Conservation (phyloP, 2,113 vertebrate species). For the Pelodiscus sinensis region DNA sequence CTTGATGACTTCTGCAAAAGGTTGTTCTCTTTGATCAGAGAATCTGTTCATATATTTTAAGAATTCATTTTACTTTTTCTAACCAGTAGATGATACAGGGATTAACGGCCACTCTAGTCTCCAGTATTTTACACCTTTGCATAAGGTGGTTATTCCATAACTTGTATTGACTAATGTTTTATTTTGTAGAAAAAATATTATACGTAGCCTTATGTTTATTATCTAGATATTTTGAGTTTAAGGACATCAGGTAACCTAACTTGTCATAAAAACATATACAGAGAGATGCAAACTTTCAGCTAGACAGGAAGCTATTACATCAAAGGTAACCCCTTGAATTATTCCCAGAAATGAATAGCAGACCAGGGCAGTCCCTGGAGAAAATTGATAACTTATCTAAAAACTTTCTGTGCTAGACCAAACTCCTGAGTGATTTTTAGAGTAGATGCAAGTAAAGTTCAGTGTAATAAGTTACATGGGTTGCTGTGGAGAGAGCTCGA, state of each 20-base stretch:
- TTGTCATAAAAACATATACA: not conserved
- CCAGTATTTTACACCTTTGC: not conserved
- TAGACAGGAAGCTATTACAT: not conserved
- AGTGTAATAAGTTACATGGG: not conserved
- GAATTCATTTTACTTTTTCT: conserved; percentile 31
- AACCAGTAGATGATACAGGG: conserved; percentile 24
- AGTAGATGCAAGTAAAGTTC: not conserved
- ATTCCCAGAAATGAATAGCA: conserved; percentile 18
- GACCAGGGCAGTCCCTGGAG: conserved; percentile 1
- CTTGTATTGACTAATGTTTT: rapidly evolving
- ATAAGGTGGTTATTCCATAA: not conserved
- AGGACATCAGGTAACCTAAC: not conserved
- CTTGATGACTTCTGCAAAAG: conserved; percentile 33
- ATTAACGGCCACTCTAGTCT: conserved; percentile 29
- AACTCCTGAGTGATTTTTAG: not conserved
- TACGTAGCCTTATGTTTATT: not conserved
- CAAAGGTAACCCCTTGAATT: not conserved
- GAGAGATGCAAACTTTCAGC: not conserved
- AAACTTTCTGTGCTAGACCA: not conserved
- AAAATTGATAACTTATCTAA: rapidly evolving
- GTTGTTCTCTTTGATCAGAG: conserved; percentile 9
- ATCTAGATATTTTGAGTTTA: not conserved
- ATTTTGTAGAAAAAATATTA: not conserved
- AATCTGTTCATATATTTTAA: not conserved
- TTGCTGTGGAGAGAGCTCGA: not conserved